Conservation (phyloP, 2,113 vertebrate genomes). For the Smithornis capensis region DNA sequence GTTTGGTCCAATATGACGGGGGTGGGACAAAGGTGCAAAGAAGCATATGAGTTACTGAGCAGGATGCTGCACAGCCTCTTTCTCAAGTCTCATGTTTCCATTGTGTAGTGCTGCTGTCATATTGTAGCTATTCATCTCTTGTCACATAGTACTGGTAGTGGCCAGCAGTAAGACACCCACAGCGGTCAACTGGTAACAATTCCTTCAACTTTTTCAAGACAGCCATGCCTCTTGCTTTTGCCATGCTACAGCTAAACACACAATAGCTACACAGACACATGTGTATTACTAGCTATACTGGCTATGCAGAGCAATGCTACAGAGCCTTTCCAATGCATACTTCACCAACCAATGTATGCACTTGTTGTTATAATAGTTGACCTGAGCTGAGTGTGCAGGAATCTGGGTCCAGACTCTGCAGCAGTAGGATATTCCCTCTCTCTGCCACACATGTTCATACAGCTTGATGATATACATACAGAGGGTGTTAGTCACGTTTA, state of each 20-base stretch:
- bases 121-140: neutral
- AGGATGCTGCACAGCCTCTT: neutral
- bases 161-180: neutral
- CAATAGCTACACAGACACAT: neutral
- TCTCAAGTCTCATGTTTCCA: neutral
- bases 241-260: neutral
- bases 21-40: neutral
- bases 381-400: neutral
- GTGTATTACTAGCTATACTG: neutral
- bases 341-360: fast-evolving
- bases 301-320: neutral
- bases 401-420: neutral
- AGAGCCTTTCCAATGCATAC: neutral
- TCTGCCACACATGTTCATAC: neutral
- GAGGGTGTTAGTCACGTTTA: neutral
- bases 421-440: neutral
- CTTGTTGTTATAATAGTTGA: neutral
- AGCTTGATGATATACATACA: neutral
- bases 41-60: neutral
- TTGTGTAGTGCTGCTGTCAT: fast-evolving
- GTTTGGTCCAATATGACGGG: neutral
- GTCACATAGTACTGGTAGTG: neutral
- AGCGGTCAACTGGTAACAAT: neutral
- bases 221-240: neutral
- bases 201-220: neutral